A percentile compares a stretch with the other conserved stretches of the same genome.
These are phyloP conservation scores for Sceliomorpha sp. DNA, from an alignment of 2,888 invertebrate genomes.

Conservation along the genomic window DNA sequence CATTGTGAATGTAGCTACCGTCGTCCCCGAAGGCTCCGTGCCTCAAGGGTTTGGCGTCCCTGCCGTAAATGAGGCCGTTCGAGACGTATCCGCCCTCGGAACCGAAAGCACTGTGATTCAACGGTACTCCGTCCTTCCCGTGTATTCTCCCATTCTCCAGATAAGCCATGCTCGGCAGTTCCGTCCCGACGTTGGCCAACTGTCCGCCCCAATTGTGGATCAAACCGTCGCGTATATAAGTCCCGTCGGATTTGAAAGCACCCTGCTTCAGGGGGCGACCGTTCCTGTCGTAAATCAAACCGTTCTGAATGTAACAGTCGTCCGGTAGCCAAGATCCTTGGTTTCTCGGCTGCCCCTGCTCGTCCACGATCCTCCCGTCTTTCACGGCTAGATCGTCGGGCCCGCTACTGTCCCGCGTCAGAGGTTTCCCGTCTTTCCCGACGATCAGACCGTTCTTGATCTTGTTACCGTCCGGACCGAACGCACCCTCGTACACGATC, in stretches of 20 bases:
- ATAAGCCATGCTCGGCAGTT: slow-evolving; percentile 69
- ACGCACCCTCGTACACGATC: slow-evolving; percentile 68
- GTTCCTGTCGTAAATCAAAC: slow-evolving; percentile 69
- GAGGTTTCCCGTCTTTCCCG: slow-evolving; percentile 70
- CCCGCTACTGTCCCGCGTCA: slow-evolving; percentile 74
- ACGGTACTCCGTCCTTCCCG: slow-evolving; percentile 70
- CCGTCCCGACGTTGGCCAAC: slow-evolving; percentile 69
- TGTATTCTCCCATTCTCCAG: slow-evolving; percentile 72
- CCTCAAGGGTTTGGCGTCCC: slow-evolving; percentile 67
- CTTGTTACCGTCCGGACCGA: slow-evolving; percentile 74
- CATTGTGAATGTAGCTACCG: slow-evolving; percentile 72
- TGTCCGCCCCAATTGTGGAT: slow-evolving; percentile 75
- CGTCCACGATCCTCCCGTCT: slow-evolving; percentile 73
- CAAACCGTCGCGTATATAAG: slow-evolving; percentile 74
- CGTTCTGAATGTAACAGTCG: slow-evolving; percentile 74
- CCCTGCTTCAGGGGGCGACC: slow-evolving; percentile 71
- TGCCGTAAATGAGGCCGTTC: slow-evolving; percentile 72
- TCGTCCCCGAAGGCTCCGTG: slow-evolving; percentile 73
- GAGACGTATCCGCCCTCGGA: slow-evolving; percentile 70
- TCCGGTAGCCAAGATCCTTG: slow-evolving; percentile 71
- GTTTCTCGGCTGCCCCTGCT: slow-evolving; percentile 67
- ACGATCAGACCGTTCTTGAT: slow-evolving; percentile 73
- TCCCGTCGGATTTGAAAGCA: slow-evolving; percentile 72
- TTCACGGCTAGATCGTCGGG: slow-evolving; percentile 71
- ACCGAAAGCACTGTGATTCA: slow-evolving; percentile 74